Percentiles rank a stretch among this genome's conserved stretches.
phyloP scores from a whole-genome alignment of 2,888 invertebrate genomes.

The Ophraella communa region DNA sequence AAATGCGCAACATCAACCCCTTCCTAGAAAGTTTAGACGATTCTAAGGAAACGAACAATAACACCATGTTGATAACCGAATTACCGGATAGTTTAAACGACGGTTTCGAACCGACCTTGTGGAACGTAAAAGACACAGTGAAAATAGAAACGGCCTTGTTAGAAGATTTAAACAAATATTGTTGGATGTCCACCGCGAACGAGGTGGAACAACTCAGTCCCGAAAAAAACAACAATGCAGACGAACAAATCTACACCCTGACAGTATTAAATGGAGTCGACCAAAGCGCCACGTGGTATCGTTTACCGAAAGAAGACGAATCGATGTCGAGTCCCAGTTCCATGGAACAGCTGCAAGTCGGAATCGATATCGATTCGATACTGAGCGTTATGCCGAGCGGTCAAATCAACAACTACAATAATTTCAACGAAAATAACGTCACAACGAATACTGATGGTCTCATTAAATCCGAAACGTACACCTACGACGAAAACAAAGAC shows the following conservation, averaged over 20 bases:
- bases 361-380: constrained; percentile 81
- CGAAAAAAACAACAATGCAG: constrained; percentile 65
- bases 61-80: constrained; percentile 52
- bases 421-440: constrained; percentile 65
- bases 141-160: constrained; percentile 76
- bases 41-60: constrained; percentile 68
- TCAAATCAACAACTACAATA: constrained; percentile 67
- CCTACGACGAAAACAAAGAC: constrained; percentile 74
- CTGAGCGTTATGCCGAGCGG: constrained; percentile 74
- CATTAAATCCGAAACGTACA: constrained; percentile 75
- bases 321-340: constrained; percentile 67
- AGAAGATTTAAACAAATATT: constrained; percentile 85
- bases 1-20: constrained; percentile 72
- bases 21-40: constrained; percentile 67
- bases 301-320: constrained; percentile 70
- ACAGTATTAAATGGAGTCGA: constrained; percentile 83
- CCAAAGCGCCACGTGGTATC: constrained; percentile 61
- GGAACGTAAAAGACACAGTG: constrained; percentile 77
- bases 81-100: constrained; percentile 59
- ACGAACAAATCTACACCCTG: constrained; percentile 83
- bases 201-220: constrained; percentile 59
- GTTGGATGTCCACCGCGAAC: constrained; percentile 75
- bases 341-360: constrained; percentile 65
- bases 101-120: constrained; percentile 63
- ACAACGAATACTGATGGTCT: constrained; percentile 66